Conservation (phyloP, 1,140 invertebrate species). For the Pemphigus obesinymphae region DNA sequence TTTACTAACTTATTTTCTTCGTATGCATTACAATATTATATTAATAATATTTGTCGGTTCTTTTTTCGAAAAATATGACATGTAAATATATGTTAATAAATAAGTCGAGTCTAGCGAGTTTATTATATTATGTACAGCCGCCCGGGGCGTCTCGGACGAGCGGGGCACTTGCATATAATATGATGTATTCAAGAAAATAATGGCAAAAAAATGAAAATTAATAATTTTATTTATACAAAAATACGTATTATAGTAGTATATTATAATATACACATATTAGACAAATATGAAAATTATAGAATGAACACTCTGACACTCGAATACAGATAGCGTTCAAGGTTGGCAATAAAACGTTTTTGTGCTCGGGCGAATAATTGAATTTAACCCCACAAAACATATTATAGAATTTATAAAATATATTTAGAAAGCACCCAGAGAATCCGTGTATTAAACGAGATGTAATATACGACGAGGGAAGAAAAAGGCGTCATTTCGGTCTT, state of each 20-base stretch:
- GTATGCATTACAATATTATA: not conserved
- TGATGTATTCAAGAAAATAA: not conserved
- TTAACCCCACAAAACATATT: not conserved
- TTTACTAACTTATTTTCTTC: too few species aligned
- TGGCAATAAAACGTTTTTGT: not conserved
- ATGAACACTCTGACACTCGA: not conserved
- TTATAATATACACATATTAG: not conserved
- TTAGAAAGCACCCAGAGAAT: not conserved
- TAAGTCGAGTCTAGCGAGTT: not conserved
- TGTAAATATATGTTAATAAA: slow-evolving; percentile 14
- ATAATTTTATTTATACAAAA: not conserved
- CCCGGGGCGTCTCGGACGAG: not conserved
- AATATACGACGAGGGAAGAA: not conserved
- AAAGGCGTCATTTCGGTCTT: not conserved
- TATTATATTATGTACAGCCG: not conserved
- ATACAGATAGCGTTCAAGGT: not conserved
- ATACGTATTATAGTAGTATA: not conserved
- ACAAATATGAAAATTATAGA: not conserved
- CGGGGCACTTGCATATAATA: not conserved
- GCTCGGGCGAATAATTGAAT: not conserved
- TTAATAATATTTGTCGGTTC: not conserved
- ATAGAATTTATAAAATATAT: not conserved
- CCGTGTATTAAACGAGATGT: not conserved
- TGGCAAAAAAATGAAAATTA: not conserved
- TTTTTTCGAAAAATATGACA: not conserved